phyloP scores from a whole-genome alignment of 2,888 invertebrate species.

The Hirtodrosophila confusa region DNA sequence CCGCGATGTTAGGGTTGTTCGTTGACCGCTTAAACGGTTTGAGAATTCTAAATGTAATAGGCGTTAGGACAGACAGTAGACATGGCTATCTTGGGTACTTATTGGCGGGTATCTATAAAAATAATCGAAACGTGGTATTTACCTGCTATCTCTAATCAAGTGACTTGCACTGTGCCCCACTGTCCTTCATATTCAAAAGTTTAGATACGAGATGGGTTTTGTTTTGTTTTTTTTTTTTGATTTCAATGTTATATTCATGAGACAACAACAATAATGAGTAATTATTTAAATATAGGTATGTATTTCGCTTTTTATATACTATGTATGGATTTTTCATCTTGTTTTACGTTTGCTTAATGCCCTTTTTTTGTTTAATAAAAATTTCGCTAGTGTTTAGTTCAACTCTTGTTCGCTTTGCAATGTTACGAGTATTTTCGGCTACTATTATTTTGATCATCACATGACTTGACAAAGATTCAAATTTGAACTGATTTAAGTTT shows the following conservation, averaged over 20 bases:
- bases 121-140: not conserved
- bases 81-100: not conserved
- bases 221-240: constrained; percentile 47
- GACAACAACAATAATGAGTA: constrained; percentile 78
- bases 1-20: no score
- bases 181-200: constrained; percentile 10
- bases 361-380: constrained; percentile 51
- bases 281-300: constrained; percentile 74
- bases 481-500: constrained; percentile 22
- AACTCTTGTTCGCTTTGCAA: constrained; percentile 36
- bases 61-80: no score
- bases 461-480: constrained; percentile 26
- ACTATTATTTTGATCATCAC: constrained; percentile 34
- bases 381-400: constrained; percentile 74
- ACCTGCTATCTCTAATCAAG: not conserved
- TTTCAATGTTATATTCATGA: constrained; percentile 71
- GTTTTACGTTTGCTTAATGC: constrained; percentile 35
- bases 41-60: no score
- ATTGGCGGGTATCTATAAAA: not conserved
- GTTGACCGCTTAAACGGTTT: no score
- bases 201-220: constrained; percentile 21
- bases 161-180: constrained; percentile 24
- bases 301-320: constrained; percentile 62
- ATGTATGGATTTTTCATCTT: constrained; percentile 49
- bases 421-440: constrained; percentile 24